Evolutionary conservation across 1,140 invertebrate species (phyloP), one percentile per base, ranked within the genome.

Genomic region (Cydia fagiglandana): DNA sequence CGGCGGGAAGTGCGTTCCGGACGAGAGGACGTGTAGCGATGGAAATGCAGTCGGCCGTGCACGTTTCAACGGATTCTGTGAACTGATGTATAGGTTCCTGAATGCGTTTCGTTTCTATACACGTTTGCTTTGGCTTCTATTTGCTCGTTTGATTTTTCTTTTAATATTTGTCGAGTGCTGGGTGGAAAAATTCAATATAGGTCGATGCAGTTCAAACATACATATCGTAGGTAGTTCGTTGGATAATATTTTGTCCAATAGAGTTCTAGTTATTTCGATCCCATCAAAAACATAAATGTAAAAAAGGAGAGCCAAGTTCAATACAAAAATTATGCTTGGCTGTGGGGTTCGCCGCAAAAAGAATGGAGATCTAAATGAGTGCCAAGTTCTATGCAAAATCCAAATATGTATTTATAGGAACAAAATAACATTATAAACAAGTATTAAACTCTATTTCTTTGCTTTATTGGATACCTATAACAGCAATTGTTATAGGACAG

Each of bases 1-100:
- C 56, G 56, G 56, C 56, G 56, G 56, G 56, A 61, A 61, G 56
- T 61, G 84, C 79, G 81, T 85, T 86, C 79, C 85, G 81, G 82
- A 53, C 80, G 80, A 70, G 66, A 70, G 66, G 82, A 73, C 80
- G 81, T 79, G 79, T 81, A 83, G 78, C 80, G 79, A 81, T 74
- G 81, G 78, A 81, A 83, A 80, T 82, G 81, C 85, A 82, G 73
- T 75, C 73, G 77, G 74, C 79, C 82, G 81, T 86, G 80, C 78
- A 75, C 78, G 75, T 78, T 64, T 73, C 75, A 81, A 76, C 76
- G 75, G 56, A 68, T 76, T 76, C 38, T 50, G 53, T 78, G 30
- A 73, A 78, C 28, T 34, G 64, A 68, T 34, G 64, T 68, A 68
- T 68, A n/a, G 64, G 28, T n/a, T 68, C 64, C 64, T 68, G 28